phyloP scores from a whole-genome alignment of 2,113 vertebrate genomes.

The Conger conger region DNA sequence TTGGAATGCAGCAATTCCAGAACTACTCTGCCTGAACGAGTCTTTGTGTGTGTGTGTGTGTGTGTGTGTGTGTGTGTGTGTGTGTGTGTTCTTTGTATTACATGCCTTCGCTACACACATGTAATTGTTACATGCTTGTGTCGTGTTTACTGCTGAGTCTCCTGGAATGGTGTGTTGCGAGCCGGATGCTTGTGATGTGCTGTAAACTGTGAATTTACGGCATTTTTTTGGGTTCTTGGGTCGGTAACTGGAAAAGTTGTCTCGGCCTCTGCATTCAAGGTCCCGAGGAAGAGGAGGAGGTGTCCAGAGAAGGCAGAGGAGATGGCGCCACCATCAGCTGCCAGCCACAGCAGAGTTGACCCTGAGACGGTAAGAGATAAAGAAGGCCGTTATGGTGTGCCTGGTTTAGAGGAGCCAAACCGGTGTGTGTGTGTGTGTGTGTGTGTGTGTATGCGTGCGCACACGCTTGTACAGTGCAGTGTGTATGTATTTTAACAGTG shows the following conservation, averaged over 20 bases:
- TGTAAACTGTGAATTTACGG: too few relatives aligned
- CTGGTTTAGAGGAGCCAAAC: neutral
- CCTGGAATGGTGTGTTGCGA: too few relatives aligned
- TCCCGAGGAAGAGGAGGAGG: constrained; percentile 45
- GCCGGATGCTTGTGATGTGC: too few relatives aligned
- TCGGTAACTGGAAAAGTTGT: neutral
- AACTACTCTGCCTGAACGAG: neutral
- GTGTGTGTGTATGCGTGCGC: too few relatives aligned
- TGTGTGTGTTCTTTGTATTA: too few relatives aligned
- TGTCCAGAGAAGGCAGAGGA: constrained; percentile 15
- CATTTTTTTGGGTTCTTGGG: too few relatives aligned
- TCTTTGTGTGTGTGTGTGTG: neutral
- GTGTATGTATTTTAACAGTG: neutral
- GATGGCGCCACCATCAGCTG: constrained; percentile 2
- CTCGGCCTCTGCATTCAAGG: neutral
- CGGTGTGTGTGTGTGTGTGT: neutral
- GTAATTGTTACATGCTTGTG: neutral
- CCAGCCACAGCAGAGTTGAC: constrained; percentile 48
- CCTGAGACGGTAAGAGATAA: constrained; percentile 43
- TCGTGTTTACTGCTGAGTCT: neutral
- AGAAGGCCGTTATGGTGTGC: neutral
- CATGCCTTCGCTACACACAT: neutral
- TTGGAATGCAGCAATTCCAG: neutral
- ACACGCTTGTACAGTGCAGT: neutral
- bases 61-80: neutral